Conservation (phyloP, 2,888 invertebrate genomes). For the Lamproptera curius region DNA sequence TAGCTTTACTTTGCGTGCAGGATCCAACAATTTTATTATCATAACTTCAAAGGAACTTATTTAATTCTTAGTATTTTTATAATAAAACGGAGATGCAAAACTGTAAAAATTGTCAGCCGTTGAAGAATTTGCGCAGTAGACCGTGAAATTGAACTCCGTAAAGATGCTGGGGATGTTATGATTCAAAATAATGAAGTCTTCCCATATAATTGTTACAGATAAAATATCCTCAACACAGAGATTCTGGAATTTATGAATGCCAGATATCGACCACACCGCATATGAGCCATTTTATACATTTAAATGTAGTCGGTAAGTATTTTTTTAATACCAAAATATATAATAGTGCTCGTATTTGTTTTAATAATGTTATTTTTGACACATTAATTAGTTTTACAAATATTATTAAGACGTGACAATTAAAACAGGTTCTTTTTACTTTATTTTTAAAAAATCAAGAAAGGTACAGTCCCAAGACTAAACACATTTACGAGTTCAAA, state of each 20-base stretch:
- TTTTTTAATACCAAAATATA: background rate
- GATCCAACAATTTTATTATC: background rate
- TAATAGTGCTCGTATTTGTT: too few species aligned
- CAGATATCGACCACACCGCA: constrained; percentile 96
- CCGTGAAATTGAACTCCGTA: constrained; percentile 22
- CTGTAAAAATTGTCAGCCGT: constrained; percentile 4
- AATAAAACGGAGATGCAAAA: constrained; percentile 5
- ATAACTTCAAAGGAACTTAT: constrained; percentile 5
- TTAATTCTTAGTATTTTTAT: constrained; percentile 4
- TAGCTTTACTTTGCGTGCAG: background rate
- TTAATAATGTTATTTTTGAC: too few species aligned
- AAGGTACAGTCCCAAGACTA: too few species aligned
- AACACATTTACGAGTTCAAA: too few species aligned
- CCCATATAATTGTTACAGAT: constrained; percentile 78
- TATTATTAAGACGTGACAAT: too few species aligned
- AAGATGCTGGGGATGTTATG: constrained; percentile 1
- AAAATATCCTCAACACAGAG: constrained; percentile 94
- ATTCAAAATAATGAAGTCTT: constrained; percentile 21
- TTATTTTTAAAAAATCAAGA: too few species aligned
- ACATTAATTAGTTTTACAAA: too few species aligned
- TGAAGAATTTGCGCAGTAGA: constrained; percentile 21
- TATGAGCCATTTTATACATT: constrained; percentile 93
- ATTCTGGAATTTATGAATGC: constrained; percentile 95
- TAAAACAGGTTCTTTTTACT: too few species aligned
- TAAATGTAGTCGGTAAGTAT: constrained; percentile 93